Base-by-base conservation (phyloP, 2,888 invertebrate species). In the Melanostoma mellinum region DNA sequence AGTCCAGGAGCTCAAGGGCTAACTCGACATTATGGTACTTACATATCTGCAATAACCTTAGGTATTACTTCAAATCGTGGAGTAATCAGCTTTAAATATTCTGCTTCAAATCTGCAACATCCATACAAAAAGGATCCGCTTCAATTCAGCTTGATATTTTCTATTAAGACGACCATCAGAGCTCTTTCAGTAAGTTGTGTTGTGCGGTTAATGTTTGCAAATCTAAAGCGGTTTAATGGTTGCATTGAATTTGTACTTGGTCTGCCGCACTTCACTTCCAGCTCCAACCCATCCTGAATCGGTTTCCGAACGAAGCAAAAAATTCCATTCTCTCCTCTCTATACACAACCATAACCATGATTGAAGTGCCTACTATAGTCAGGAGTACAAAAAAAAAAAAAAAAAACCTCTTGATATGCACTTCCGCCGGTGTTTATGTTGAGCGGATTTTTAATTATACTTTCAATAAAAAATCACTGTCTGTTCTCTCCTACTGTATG, bases 381-480 rank as follows among this genome's bases (percentile, higher is more conserved):
- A 38, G 73, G 35, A 40, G 40, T 38, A 36, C 10, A 58, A 30
- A 58, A 10, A 32, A 33, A 46, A 8, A 8, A 20, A 20, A 60
- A 68, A 75, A 75, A 71, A 44, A 20, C 56, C 63, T 44, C 73
- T 77, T 65, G 68, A 78, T 67, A 82, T 82, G 73, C 78, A 82
- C 63, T 82, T 82, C 77, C 69, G 73, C 58, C 82, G 52, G 73
- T 82, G 63, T 82, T 82, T 73, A 65, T 82, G 61, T 63, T 82
- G 68, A 78, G 77, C 68, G 82, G 73, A 77, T 78, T 78, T 82
- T 82, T 78, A 82, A 82, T 82, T 82, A 78, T 82, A 78, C 78
- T 78, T 56, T 40, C 73, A 78, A 78, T 52, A 71, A 63, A 80
- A 78, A 63, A 52, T 48, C 58, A 61, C 68, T 61, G 81, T 81